phyloP scores from a whole-genome alignment of 2,113 vertebrate species.

The Fulmarus glacialis region DNA sequence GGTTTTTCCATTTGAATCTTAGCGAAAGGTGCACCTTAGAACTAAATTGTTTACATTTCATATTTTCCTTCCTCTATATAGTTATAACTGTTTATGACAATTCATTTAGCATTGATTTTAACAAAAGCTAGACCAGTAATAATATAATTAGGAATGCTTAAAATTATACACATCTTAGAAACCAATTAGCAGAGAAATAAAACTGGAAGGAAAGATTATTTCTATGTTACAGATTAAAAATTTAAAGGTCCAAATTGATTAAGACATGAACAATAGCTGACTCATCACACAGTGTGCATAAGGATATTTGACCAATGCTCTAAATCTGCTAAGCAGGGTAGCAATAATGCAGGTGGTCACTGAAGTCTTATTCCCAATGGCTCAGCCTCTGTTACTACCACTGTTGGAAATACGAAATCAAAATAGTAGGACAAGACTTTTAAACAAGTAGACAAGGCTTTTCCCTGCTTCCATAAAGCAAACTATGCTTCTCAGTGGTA shows the following conservation, averaged over 20 bases:
- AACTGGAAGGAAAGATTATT: background rate
- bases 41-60: background rate
- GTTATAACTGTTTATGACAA: background rate
- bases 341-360: background rate
- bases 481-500: background rate
- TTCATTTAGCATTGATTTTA: background rate
- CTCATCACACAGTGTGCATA: background rate
- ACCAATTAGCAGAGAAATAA: background rate
- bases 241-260: background rate
- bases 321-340: background rate
- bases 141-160: background rate
- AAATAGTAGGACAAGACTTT: background rate
- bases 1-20: background rate
- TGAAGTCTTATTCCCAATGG: background rate
- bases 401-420: background rate
- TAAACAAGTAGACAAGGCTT: background rate
- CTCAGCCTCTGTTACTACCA: background rate
- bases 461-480: background rate
- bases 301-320: background rate
- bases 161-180: background rate
- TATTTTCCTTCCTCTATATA: background rate
- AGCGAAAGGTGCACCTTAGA: background rate
- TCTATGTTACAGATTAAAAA: background rate
- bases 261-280: background rate
- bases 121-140: background rate